Base-by-base conservation (phyloP, 2,888 invertebrate species). In the Megamerina dolium region DNA sequence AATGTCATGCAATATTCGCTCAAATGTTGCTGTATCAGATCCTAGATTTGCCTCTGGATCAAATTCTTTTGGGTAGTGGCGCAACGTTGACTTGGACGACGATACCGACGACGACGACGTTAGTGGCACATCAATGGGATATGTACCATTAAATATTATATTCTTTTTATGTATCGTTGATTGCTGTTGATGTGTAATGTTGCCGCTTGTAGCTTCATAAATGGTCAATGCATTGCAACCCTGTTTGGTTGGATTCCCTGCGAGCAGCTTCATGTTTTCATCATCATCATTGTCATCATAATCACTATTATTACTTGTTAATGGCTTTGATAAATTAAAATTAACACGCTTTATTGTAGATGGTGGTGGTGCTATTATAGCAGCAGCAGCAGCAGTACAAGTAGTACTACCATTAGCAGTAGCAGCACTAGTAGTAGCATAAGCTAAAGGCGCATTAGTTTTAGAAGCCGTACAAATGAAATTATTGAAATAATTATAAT, bases 81-180 rank as follows among this genome's bases (percentile, higher is more conserved):
- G n/a, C n/a, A n/a, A n/a, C n/a, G n/a, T n/a, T n/a, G n/a, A n/a
- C n/a, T n/a, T n/a, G n/a, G n/a, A n/a, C n/a, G n/a, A n/a, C n/a
- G n/a, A n/a, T n/a, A n/a, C n/a, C n/a, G n/a, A n/a, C n/a, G 56
- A 51, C 16, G 56, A 55, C 34, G 56, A 58, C 23, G 69, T 66
- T 10, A 70, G 48, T 20, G 88, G 88, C 60, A 78, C 77, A 66
- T 89, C 89, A 53, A 91, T 90, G 4, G 90, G 89, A 75, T 79
- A 91, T 3, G 90, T 91, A 40, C 89, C 89, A 56, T 87, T 87
- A 67, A 87, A 89, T 48, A 88, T 78, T 35, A 89, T 76, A 37
- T 61, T 60, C 46, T 65, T 65, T 33, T 53, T 48, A 12, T 44
- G 31, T 20, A 42, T 41, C n/a, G 45, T 27, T 20, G 43, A 42